Conservation (phyloP, 2,888 invertebrate species). For the Phengaris arion region DNA sequence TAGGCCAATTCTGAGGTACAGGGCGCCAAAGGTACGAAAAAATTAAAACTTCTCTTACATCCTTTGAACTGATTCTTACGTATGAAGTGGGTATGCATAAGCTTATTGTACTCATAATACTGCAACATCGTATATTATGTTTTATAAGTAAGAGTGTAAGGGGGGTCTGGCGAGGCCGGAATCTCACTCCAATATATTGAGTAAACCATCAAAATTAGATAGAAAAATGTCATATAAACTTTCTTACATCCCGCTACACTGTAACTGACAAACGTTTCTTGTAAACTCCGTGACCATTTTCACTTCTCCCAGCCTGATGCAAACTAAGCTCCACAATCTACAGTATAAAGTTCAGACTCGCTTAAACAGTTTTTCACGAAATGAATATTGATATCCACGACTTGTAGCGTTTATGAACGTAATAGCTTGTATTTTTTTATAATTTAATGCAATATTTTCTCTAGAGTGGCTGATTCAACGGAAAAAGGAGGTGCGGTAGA, state of each 20-base stretch:
- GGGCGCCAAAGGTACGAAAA: no score
- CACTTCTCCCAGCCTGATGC: neutral
- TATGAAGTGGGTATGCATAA: no score
- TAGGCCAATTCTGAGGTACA: no score
- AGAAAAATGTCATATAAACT: neutral
- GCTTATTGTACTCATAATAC: no score
- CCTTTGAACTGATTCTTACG: no score
- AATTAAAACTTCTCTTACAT: no score
- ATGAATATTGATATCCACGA: constrained; percentile 22
- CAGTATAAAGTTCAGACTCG: neutral
- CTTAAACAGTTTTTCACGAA: neutral
- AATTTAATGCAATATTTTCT: constrained; percentile 21
- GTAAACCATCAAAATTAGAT: neutral
- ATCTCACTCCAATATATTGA: no score
- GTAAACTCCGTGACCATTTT: neutral
- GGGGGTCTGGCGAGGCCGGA: no score
- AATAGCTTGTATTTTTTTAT: constrained; percentile 23
- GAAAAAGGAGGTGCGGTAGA: neutral
- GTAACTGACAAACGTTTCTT: neutral
- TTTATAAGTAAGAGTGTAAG: no score
- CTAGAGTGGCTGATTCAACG: constrained; percentile 20
- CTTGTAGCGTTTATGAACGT: constrained; percentile 14
- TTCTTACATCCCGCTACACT: neutral
- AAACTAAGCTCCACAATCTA: neutral
- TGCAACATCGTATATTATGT: no score